Evolutionary conservation across 2,113 vertebrate genomes (phyloP).

Genomic region (Microtus montanus): DNA sequence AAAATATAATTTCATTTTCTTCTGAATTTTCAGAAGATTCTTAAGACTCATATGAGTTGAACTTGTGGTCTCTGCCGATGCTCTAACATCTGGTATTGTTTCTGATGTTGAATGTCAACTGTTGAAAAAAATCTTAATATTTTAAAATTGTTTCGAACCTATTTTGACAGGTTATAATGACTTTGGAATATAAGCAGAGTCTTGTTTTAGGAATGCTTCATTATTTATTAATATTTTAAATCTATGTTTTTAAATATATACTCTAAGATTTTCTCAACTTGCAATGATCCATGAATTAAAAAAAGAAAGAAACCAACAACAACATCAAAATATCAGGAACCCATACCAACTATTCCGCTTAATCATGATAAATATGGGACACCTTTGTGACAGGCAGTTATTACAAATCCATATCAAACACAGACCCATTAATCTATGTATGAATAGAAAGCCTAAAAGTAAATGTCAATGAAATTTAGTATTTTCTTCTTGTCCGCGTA

Average conservation of each 20-base stretch:
- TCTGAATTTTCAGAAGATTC: not conserved
- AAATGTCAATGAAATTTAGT: not conserved
- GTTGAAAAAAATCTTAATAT: not conserved
- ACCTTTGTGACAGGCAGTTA: not conserved
- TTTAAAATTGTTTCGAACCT: not conserved
- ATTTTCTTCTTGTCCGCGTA: not conserved
- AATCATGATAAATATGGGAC: not conserved
- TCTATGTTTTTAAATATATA: not conserved
- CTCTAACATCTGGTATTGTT: not conserved
- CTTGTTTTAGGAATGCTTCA: not conserved
- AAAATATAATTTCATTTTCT: constrained; percentile 31
- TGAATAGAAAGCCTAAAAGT: not conserved
- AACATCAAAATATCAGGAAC: not conserved
- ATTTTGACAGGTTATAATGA: not conserved
- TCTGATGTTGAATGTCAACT: not conserved
- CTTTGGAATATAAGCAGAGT: not conserved
- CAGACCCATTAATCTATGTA: not conserved
- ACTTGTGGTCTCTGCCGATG: not conserved
- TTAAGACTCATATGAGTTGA: not conserved
- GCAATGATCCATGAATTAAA: not conserved
- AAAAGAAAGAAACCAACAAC: not conserved
- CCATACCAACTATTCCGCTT: not conserved
- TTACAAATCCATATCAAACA: not conserved
- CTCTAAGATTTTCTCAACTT: not conserved
- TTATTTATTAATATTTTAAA: not conserved